Percentiles rank a stretch among this genome's conserved stretches.
Evolutionary conservation across 2,113 vertebrate genomes (phyloP).

Genomic region (Scomber colias): DNA sequence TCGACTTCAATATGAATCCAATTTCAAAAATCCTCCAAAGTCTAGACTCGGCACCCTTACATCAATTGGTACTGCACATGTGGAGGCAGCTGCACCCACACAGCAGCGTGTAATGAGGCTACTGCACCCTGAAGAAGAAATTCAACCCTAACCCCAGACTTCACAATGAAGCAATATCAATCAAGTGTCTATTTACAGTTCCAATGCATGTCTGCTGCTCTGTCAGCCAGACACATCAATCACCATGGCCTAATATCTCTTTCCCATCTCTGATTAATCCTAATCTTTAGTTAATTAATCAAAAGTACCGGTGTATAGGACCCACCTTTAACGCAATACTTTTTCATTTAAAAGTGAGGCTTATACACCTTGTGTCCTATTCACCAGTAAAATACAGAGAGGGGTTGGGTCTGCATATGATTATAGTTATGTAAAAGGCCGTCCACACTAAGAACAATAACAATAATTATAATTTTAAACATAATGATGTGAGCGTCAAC

Average conservation of each 20-base stretch:
- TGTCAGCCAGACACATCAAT: slow-evolving; percentile 63
- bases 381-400: too few species aligned
- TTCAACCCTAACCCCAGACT: slow-evolving; percentile 36
- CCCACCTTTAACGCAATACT: too few species aligned
- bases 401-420: too few species aligned
- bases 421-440: too few species aligned
- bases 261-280: slow-evolving; percentile 25
- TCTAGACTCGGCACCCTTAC: neutral
- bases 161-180: slow-evolving; percentile 53
- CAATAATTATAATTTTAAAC: too few species aligned
- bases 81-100: slow-evolving; percentile 45
- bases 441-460: too few species aligned
- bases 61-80: slow-evolving; percentile 47
- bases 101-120: slow-evolving; percentile 58
- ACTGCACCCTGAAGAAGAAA: slow-evolving; percentile 48
- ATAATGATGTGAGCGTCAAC: too few species aligned
- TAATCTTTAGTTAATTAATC: slow-evolving; percentile 30
- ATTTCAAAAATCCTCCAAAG: slow-evolving; percentile 27
- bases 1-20: slow-evolving; percentile 11
- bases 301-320: neutral
- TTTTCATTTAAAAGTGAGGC: neutral
- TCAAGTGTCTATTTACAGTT: slow-evolving; percentile 63
- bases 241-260: neutral
- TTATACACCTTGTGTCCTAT: too few species aligned
- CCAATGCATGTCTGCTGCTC: slow-evolving; percentile 37